Evolutionary conservation across 2,797 vertebrate species (phyloP).

Genomic region (Chaetophractus vellerosus): DNA sequence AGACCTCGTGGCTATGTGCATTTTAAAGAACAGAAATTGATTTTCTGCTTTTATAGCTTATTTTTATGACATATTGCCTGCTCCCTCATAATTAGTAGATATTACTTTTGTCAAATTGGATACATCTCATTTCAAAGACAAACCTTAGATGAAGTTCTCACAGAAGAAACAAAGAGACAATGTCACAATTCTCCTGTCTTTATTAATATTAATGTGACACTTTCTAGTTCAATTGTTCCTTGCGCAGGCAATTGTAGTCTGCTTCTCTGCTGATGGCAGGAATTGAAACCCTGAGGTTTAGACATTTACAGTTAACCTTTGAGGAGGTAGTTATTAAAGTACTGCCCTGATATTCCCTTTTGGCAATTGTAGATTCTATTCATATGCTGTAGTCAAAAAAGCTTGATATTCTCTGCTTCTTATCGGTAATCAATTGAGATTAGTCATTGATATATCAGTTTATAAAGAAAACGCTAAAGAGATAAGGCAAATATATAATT

Average conservation of each 20-base stretch:
- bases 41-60: constrained; percentile 73
- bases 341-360: not conserved
- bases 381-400: constrained; percentile 1
- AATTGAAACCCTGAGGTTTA: not conserved
- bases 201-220: constrained; percentile 64
- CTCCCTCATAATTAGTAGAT: constrained; percentile 58
- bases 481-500: not conserved
- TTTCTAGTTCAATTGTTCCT: constrained; percentile 57
- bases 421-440: constrained; percentile 59
- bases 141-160: constrained; percentile 42
- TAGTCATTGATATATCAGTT: not conserved
- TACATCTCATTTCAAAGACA: constrained; percentile 74
- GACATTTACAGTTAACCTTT: not conserved
- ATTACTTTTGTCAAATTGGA: constrained; percentile 71
- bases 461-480: constrained; percentile 40
- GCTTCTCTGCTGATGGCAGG: not conserved
- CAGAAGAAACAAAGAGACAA: not conserved
- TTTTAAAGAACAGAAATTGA: constrained; percentile 70
- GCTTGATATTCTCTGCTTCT: not conserved
- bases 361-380: not conserved
- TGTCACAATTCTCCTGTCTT: constrained; percentile 50
- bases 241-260: not conserved
- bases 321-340: constrained; percentile 47
- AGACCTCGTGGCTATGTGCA: not conserved
- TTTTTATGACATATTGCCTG: constrained; percentile 48